Conservation (phyloP, 92 coral and sea anemone genomes). For the Bergia sp. region DNA sequence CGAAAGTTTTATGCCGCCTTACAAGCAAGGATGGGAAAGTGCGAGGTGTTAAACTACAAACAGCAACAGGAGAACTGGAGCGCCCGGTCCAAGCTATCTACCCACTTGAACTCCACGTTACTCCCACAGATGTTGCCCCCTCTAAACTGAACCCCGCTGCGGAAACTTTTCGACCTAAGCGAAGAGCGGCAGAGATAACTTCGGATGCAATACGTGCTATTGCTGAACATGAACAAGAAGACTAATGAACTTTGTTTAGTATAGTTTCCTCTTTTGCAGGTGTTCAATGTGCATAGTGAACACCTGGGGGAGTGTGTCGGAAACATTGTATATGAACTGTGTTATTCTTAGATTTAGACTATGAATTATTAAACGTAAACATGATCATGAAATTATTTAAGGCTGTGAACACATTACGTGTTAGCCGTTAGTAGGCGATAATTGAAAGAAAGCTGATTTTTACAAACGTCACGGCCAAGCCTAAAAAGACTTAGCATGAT, state of each 20-base stretch:
- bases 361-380: neutral
- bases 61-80: constrained; percentile 9
- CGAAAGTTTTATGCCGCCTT: constrained; percentile 1
- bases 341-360: neutral
- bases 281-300: neutral
- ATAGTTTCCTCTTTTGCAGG: constrained; percentile 16
- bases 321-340: neutral
- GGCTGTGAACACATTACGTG: neutral
- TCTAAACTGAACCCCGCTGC: neutral
- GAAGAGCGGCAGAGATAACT: neutral
- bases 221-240: constrained; percentile 11
- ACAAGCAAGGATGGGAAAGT: constrained; percentile 32
- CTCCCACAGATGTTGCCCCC: neutral
- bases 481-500: too few relatives aligned
- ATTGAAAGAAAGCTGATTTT: neutral
- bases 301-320: constrained; percentile 30
- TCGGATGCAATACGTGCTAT: neutral
- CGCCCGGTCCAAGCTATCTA: neutral
- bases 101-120: neutral
- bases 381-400: neutral
- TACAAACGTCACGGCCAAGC: too few relatives aligned
- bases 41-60: constrained; percentile 9
- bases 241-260: too few relatives aligned
- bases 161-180: neutral
- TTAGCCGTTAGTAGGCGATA: neutral